Base-by-base conservation (phyloP, 1,140 invertebrate species). In the Macrostomum lignano region DNA sequence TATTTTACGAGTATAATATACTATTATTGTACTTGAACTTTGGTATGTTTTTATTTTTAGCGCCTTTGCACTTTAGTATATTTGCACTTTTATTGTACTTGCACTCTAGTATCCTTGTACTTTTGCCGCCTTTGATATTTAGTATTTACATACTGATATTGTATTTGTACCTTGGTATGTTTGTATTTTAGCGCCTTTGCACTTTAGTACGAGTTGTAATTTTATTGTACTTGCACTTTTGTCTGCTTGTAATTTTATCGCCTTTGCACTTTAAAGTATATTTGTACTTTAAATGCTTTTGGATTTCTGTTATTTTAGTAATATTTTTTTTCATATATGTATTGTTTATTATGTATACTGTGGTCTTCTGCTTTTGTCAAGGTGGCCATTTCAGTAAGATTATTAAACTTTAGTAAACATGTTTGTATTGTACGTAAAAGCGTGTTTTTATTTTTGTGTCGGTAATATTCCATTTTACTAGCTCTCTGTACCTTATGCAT, bases 71-170 rank as follows among this genome's bases (percentile, higher is more conserved):
- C n/a, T n/a, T n/a, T n/a, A n/a, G n/a, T n/a, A n/a, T n/a, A n/a
- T n/a, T n/a, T n/a, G n/a, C n/a, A n/a, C n/a, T n/a, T n/a, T n/a
- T n/a, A n/a, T n/a, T n/a, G n/a, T n/a, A n/a, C n/a, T n/a, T n/a
- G n/a, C n/a, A n/a, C n/a, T n/a, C n/a, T 13, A 15, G 9, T n/a
- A 30, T 30, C n/a, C 29, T 15, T 20, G 23, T 15, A 9, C 23
- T 10, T 13, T 10, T 30, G 7, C 14, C n/a, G 54, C 75, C 0
- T 70, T 68, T 13, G 72, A 72, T 36, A 73, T 79, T 44, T 57
- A 71, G 42, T 74, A 79, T 48, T 75, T 73, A n/a, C 75, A n/a
- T 40, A 13, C 29, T 36, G 39, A 9, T 3, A 13, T 40, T 40
- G n/a, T 40, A 7, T 24, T 11, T 32, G 15, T 20, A 25, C 25